Evolutionary conservation across 30 jellyfish, hydroid and myxozoan species (phyloP).

Genomic region (Chironex yamaguchii): DNA sequence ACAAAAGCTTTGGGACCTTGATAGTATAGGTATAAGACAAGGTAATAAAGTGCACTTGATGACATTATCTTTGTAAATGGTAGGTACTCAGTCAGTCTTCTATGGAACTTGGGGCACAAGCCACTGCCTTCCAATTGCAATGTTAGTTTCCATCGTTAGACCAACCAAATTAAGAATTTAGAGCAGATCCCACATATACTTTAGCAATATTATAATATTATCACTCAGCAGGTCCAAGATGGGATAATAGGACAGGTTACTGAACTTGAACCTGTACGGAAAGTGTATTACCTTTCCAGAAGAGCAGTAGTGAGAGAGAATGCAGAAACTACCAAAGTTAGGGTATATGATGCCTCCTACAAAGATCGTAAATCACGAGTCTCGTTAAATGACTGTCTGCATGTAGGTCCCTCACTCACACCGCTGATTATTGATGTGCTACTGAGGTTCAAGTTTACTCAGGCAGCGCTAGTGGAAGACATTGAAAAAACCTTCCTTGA

Average conservation of each 20-base stretch:
- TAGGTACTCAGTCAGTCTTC: conserved; percentile 39
- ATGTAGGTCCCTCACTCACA: conserved; percentile 46
- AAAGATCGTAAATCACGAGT: conserved; percentile 29
- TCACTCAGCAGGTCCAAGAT: conserved; percentile 9
- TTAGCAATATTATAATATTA: conserved; percentile 28
- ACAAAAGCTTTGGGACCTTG: conserved; percentile 56
- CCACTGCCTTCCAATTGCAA: conserved; percentile 24
- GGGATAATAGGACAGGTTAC: conserved; percentile 41
- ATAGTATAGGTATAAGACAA: conserved; percentile 45
- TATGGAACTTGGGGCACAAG: conserved; percentile 44
- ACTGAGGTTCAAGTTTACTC: conserved; percentile 20
- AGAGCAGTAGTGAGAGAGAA: conserved; percentile 37
- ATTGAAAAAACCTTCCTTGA: conserved; percentile 41
- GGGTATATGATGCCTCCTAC: conserved; percentile 58
- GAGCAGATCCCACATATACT: conserved; percentile 28
- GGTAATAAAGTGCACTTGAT: conserved; percentile 11
- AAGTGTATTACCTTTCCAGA: conserved; percentile 28
- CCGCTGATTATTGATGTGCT: conserved; percentile 42
- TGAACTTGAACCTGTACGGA: conserved; percentile 30
- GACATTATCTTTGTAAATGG: not conserved
- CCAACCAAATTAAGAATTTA: conserved; percentile 40
- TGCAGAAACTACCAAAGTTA: conserved; percentile 65
- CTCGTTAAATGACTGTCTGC: conserved; percentile 33
- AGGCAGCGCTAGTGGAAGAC: conserved; percentile 45
- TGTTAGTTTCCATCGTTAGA: conserved; percentile 3